phyloP scores from a whole-genome alignment of 2,113 vertebrate genomes.

The Meles meles region DNA sequence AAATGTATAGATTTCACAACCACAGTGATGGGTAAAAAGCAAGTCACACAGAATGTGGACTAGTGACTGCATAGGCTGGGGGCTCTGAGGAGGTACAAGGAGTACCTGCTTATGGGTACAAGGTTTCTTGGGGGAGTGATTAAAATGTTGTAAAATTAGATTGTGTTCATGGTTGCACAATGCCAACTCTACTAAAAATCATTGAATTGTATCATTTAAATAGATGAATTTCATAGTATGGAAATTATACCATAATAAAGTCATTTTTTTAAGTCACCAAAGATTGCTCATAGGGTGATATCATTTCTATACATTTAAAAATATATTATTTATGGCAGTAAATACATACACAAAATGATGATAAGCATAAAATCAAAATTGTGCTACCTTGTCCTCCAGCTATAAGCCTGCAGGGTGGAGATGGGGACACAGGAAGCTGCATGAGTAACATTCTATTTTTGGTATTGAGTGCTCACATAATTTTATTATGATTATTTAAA shows the following conservation, averaged over 20 bases:
- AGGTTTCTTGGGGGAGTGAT: not conserved
- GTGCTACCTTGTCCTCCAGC: not conserved
- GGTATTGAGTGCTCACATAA: not conserved
- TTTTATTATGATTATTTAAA: not conserved
- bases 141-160: not conserved
- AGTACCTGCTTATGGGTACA: not conserved
- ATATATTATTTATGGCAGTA: not conserved
- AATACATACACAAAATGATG: not conserved
- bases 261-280: not conserved
- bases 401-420: not conserved
- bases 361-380: not conserved
- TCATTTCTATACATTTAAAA: not conserved
- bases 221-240: not conserved
- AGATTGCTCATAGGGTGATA: not conserved
- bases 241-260: not conserved
- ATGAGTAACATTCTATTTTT: not conserved
- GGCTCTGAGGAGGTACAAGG: fast-evolving
- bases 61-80: not conserved
- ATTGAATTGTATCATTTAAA: not conserved
- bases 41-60: not conserved
- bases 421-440: not conserved
- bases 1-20: not conserved
- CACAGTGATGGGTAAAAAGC: not conserved
- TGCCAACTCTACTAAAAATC: not conserved
- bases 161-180: not conserved